Evolutionary conservation across 1,140 invertebrate genomes (phyloP).

Genomic region (Drosophila willistoni): DNA sequence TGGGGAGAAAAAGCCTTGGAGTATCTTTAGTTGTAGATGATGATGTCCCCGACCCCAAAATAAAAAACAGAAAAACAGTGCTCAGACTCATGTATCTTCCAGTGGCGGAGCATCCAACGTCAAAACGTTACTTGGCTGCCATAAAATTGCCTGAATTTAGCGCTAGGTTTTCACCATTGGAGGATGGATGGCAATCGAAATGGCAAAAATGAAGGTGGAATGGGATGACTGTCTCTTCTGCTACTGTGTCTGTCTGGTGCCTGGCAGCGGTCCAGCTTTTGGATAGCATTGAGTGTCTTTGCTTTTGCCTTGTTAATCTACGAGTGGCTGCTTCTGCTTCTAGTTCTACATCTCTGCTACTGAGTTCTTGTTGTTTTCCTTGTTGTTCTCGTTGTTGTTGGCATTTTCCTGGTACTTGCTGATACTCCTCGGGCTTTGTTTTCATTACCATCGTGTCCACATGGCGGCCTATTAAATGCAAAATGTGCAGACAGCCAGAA

Average conservation of each 20-base stretch:
- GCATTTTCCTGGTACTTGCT: conserved; percentile 51
- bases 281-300: conserved; percentile 59
- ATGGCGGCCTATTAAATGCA: conserved; percentile 79
- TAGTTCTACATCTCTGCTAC: conserved; percentile 28
- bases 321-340: conserved; percentile 53
- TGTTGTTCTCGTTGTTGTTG: conserved; percentile 21
- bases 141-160: conserved; percentile 81
- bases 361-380: conserved; percentile 12
- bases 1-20: conserved; percentile 17
- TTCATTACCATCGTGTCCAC: conserved; percentile 73
- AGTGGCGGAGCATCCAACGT: conserved; percentile 67
- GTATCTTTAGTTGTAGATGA: conserved; percentile 21
- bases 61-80: conserved; percentile 1
- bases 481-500: conserved; percentile 77
- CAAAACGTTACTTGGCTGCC: conserved; percentile 65
- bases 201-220: neutral
- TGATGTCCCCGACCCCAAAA: conserved; percentile 37
- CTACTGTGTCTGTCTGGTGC: conserved; percentile 59
- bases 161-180: conserved; percentile 55
- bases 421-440: conserved; percentile 70
- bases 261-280: conserved; percentile 66
- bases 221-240: conserved; percentile 30
- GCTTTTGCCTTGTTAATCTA: conserved; percentile 75
- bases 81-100: conserved; percentile 69
- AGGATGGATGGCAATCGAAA: conserved; percentile 10